Percentiles rank a stretch among this genome's conserved stretches.
Evolutionary conservation across 2,113 vertebrate genomes (phyloP).

Genomic region (Neogale vison): DNA sequence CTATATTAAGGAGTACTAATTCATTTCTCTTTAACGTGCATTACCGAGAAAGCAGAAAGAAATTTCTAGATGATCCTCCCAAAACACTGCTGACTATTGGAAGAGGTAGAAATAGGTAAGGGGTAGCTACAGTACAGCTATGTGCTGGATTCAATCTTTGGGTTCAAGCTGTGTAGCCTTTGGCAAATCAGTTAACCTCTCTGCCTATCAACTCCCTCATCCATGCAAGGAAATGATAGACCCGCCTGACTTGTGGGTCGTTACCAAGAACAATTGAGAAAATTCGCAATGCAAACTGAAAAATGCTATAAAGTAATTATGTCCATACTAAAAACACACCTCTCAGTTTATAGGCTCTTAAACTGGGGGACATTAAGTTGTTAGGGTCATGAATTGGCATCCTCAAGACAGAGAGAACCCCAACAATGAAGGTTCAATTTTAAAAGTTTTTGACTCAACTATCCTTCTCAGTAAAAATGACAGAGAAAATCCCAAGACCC

Average conservation of each 20-base stretch:
- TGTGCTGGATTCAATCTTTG: neutral
- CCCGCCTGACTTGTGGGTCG: neutral
- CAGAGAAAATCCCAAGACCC: neutral
- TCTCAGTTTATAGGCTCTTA: neutral
- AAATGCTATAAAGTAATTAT: neutral
- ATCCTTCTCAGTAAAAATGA: neutral
- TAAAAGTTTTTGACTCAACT: neutral
- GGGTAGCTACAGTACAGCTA: neutral
- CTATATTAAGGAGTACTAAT: neutral
- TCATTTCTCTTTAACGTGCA: neutral
- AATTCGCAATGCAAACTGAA: neutral
- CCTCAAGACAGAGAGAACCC: neutral
- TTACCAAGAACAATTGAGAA: neutral
- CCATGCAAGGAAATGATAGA: neutral
- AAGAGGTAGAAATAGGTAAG: neutral
- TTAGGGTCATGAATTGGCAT: neutral
- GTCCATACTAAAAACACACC: neutral
- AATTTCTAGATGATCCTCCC: neutral
- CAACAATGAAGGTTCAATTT: neutral
- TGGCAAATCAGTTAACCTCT: neutral
- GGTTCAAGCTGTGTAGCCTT: neutral
- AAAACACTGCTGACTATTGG: neutral
- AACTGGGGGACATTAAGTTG: neutral
- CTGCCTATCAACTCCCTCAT: neutral
- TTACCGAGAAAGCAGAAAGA: neutral